These are phyloP conservation scores for Tapera naevia DNA, from an alignment of 2,797 vertebrate species.

Conservation along the genomic window DNA sequence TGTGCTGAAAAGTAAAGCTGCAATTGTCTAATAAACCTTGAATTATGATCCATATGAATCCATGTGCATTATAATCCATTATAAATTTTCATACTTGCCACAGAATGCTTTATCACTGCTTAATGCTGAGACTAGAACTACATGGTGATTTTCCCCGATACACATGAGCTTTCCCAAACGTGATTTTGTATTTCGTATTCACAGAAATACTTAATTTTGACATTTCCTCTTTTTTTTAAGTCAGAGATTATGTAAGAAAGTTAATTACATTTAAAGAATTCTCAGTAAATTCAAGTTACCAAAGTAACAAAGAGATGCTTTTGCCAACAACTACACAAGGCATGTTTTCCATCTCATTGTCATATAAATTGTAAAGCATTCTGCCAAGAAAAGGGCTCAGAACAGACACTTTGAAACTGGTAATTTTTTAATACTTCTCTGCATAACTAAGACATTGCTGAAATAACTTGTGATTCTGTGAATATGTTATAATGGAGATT, in stretches of 20 bases:
- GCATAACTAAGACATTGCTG: neutral
- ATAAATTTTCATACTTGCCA: neutral
- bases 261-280: neutral
- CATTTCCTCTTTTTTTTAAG: neutral
- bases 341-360: neutral
- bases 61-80: neutral
- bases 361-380: neutral
- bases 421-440: neutral
- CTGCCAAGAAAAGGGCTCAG: neutral
- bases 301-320: neutral
- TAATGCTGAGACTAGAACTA: neutral
- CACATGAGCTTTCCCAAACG: neutral
- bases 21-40: neutral
- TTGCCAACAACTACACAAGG: neutral
- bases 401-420: neutral
- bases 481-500: neutral
- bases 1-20: neutral
- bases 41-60: neutral
- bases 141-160: neutral
- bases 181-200: neutral
- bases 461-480: neutral
- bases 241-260: neutral
- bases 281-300: neutral
- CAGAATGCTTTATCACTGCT: neutral
- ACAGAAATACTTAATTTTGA: neutral